Base-by-base conservation (phyloP, 2,113 vertebrate species). In the Grallaria varia region DNA sequence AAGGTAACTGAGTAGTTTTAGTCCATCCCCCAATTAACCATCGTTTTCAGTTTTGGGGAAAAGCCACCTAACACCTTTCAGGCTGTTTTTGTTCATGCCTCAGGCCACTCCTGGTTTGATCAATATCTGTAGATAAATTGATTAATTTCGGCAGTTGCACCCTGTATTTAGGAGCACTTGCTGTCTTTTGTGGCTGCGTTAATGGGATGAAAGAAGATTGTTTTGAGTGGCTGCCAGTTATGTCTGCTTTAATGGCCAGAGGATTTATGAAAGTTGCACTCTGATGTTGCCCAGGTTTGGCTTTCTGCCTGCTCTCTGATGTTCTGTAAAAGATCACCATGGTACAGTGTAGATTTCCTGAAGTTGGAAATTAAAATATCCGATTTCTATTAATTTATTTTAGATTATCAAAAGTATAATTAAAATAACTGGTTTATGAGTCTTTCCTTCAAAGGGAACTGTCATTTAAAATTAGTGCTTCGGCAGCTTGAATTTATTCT, bases 131-230 rank as follows among this genome's bases (percentile, higher is more conserved):
- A 66, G 87, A 84, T 86, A 94, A 95, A 78, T 25, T 85, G 67
- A 90, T 91, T 76, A 73, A 80, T 94, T 93, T 42, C 74, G 35
- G 35, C 24, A 66, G 13, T 8, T 79, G 62, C 23, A 21, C 40
- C 75, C 85, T 82, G 63, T 62, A 23, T 87, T 90, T 79, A 55
- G 77, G 55, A 95, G 78, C 40, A 21, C 64, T 93, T 66, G 83
- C 76, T 84, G 73, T 91, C 69, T 84, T 93, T 77, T 84, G 87
- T 6, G 14, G 58, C 83, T 88, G 83, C 58, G 15, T 90, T 96
- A 96, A 95, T 94, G 83, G 88, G 84, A 87, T 89, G 93, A 80
- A 80, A 84, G 84, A 92, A 87, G 77, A 95, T 92, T 93, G 92
- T 84, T 83, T 93, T 92, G 93, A 96, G 86, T 81, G 74, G 80